These are phyloP conservation scores for Poecilobothrus nobilitatus DNA, from an alignment of 2,888 invertebrate genomes.

Conservation along the genomic window DNA sequence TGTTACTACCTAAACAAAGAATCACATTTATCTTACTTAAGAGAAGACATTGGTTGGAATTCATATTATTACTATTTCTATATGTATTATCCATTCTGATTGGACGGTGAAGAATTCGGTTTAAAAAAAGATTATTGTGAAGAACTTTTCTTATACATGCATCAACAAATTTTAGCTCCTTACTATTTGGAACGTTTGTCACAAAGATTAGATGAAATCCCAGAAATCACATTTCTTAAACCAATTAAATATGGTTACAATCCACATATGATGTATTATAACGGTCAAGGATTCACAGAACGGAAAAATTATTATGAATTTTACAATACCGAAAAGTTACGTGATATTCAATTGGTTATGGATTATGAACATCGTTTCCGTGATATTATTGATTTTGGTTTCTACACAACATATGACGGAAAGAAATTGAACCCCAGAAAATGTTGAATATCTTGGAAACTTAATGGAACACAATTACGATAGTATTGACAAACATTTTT, in stretches of 20 bases:
- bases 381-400: conserved; percentile 47
- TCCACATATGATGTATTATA: conserved; percentile 54
- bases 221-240: conserved; percentile 48
- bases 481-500: conserved; percentile 32
- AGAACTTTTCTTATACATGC: conserved; percentile 55
- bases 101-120: conserved; percentile 49
- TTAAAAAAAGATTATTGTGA: conserved; percentile 53
- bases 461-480: conserved; percentile 50
- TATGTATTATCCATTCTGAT: conserved; percentile 57
- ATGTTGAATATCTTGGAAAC: conserved; percentile 50
- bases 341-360: conserved; percentile 27
- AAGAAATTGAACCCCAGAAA: conserved; percentile 39
- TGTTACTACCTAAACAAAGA: conserved; percentile 42
- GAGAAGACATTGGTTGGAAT: conserved; percentile 63
- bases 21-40: conserved; percentile 57
- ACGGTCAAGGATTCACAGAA: conserved; percentile 56
- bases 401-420: conserved; percentile 33
- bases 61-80: conserved; percentile 55
- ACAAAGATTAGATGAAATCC: conserved; percentile 58
- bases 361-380: conserved; percentile 42
- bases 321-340: conserved; percentile 36
- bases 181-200: conserved; percentile 69
- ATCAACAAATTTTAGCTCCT: conserved; percentile 61
- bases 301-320: conserved; percentile 52
- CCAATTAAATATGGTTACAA: conserved; percentile 53